Evolutionary conservation across 2,888 invertebrate genomes (phyloP).

Genomic region (Synanthedon vespiformis): DNA sequence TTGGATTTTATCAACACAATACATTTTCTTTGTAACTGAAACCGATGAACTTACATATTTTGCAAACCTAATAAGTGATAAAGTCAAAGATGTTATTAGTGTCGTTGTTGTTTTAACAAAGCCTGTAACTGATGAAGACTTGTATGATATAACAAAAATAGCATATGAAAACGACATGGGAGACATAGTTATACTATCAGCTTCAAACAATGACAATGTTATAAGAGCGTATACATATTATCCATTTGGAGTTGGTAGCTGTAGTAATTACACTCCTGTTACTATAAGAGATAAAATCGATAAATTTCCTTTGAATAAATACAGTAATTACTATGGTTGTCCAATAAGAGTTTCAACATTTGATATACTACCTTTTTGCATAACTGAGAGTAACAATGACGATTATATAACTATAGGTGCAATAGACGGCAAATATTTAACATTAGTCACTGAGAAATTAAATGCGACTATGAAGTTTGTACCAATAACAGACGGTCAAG

Average conservation of each 20-base stretch:
- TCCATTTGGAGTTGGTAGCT: conserved; percentile 26
- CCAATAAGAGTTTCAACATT: conserved; percentile 22
- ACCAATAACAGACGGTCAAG: conserved; percentile 10
- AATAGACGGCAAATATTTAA: conserved; percentile 24
- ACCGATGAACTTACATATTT: conserved; percentile 23
- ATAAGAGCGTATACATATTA: conserved; percentile 26
- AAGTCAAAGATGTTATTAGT: conserved; percentile 18
- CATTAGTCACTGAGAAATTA: conserved; percentile 17
- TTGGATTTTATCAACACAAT: conserved; percentile 20
- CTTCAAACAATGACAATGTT: conserved; percentile 8
- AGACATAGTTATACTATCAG: conserved; percentile 22
- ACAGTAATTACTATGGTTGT: conserved; percentile 33
- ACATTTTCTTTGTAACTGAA: conserved; percentile 24
- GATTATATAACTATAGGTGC: conserved; percentile 20
- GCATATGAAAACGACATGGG: conserved; percentile 31
- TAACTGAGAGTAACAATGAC: conserved; percentile 14
- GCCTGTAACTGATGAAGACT: conserved; percentile 6
- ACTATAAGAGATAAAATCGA: conserved; percentile 10
- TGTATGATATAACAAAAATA: conserved; percentile 17
- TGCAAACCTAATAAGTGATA: conserved; percentile 15
- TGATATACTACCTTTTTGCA: conserved; percentile 17
- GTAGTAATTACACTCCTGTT: conserved; percentile 25
- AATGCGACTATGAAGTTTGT: conserved; percentile 26
- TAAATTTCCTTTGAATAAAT: conserved; percentile 30
- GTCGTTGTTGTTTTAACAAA: conserved; percentile 25